These are phyloP conservation scores for Tyria jacobaeae DNA, from an alignment of 2,888 invertebrate species.

Conservation along the genomic window DNA sequence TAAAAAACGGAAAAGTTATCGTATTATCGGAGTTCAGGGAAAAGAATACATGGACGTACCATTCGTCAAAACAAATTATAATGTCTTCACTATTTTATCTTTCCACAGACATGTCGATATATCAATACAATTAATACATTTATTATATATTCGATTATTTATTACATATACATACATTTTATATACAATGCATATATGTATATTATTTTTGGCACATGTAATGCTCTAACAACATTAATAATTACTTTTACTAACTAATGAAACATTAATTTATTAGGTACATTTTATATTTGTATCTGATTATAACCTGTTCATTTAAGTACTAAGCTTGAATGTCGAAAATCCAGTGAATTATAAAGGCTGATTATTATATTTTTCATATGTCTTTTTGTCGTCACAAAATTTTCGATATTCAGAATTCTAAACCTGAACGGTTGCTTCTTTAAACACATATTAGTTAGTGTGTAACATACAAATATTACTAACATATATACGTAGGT, in stretches of 20 bases:
- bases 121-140: constrained; percentile 2
- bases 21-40: no score
- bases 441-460: neutral
- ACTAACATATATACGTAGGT: neutral
- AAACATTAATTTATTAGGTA: constrained; percentile 4
- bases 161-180: constrained; percentile 6
- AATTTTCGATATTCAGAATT: constrained; percentile 1
- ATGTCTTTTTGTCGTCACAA: neutral
- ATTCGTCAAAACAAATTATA: neutral
- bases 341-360: neutral
- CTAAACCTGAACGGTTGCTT: neutral
- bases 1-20: no score
- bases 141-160: constrained; percentile 6
- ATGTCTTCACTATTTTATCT: constrained; percentile 3
- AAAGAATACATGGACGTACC: no score
- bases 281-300: neutral
- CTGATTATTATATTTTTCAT: neutral
- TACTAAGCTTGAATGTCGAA: neutral
- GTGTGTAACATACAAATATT: neutral
- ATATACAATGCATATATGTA: constrained; percentile 20
- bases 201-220: constrained; percentile 35
- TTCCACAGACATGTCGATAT: constrained; percentile 20
- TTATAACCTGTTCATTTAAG: neutral
- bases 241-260: constrained; percentile 25
- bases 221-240: constrained; percentile 10